Percentiles rank a stretch among this genome's conserved stretches.
These are phyloP conservation scores for Meteorus sp. DNA, from an alignment of 1,140 invertebrate genomes.

Conservation along the genomic window DNA sequence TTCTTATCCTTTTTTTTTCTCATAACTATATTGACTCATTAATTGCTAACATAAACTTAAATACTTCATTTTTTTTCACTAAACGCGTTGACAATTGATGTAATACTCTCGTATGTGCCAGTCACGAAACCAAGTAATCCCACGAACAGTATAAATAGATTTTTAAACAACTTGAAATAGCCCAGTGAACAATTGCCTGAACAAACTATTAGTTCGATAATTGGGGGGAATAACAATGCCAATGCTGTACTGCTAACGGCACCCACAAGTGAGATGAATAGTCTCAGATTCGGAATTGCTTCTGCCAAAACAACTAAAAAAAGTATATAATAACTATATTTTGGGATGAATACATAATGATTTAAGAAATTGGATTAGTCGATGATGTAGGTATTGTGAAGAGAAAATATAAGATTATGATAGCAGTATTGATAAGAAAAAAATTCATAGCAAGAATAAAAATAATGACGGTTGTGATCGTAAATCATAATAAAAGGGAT, in stretches of 20 bases:
- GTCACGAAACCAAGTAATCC: slow-evolving; percentile 72
- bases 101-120: slow-evolving; percentile 73
- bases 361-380: not conserved
- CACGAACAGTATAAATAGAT: slow-evolving; percentile 68
- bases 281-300: slow-evolving; percentile 78
- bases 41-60: slow-evolving; percentile 8
- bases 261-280: slow-evolving; percentile 89
- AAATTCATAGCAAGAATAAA: not conserved
- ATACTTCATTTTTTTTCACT: slow-evolving; percentile 26
- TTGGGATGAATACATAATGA: not conserved
- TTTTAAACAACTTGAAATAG: slow-evolving; percentile 61
- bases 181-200: slow-evolving; percentile 57
- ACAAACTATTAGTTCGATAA: slow-evolving; percentile 76
- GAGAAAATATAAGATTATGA: not conserved
- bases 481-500: no score
- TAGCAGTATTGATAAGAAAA: not conserved
- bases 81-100: slow-evolving; percentile 61
- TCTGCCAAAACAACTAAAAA: slow-evolving; percentile 77
- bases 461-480: not conserved
- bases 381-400: no score
- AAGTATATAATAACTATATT: not conserved
- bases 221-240: slow-evolving; percentile 84
- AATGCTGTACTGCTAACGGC: slow-evolving; percentile 84
- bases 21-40: not conserved
- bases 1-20: no score